phyloP scores from a whole-genome alignment of 2,113 vertebrate species.

The Apistogramma diplotaenia region DNA sequence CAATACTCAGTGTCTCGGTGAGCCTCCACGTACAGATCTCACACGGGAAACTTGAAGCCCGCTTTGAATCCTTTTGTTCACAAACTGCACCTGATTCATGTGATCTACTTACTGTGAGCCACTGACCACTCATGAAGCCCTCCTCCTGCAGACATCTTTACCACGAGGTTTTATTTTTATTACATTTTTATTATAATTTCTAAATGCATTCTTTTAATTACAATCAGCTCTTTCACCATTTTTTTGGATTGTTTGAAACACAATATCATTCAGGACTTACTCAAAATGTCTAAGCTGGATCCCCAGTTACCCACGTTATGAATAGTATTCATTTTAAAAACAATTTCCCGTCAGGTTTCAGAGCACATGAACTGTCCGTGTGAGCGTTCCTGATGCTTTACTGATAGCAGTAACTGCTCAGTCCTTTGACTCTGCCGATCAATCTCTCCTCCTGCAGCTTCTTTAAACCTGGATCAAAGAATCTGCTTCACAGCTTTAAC shows the following conservation, averaged over 20 bases:
- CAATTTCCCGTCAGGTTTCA: not conserved
- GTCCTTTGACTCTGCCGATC: not conserved
- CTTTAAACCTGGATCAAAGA: not conserved
- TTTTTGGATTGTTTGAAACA: not conserved
- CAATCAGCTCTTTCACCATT: not conserved
- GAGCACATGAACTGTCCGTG: not conserved
- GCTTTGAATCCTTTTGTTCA: not conserved
- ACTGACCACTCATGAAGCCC: not conserved
- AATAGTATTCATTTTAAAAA: not conserved
- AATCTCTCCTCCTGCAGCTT: no score
- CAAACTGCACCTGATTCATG: not conserved
- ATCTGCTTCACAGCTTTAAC: not conserved
- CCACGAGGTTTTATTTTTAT: not conserved
- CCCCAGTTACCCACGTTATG: not conserved
- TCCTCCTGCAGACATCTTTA: not conserved
- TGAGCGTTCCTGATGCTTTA: not conserved
- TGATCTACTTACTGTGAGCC: not conserved
- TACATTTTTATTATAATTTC: not conserved
- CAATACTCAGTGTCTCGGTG: no score
- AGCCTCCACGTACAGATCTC: not conserved
- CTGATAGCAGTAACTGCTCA: not conserved
- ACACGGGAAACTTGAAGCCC: accelerated
- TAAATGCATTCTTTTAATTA: not conserved
- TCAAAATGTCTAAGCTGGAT: not conserved
- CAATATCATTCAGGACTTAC: accelerated